phyloP scores from a whole-genome alignment of 2,113 vertebrate species.

The Nycticryphes semicollaris region DNA sequence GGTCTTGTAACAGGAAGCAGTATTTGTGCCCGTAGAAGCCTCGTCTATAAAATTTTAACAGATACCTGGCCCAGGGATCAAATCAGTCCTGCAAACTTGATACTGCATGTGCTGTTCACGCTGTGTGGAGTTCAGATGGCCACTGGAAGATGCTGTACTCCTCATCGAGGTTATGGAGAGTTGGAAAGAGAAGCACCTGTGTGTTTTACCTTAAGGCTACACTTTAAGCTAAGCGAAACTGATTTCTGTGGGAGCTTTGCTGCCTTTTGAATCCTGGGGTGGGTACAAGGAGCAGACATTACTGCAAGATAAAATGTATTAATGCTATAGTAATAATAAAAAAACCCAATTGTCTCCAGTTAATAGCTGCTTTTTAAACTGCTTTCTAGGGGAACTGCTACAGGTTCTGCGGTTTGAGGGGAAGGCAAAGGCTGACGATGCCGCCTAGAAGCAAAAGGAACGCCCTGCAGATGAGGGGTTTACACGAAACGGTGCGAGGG shows the following conservation, averaged over 20 bases:
- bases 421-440: background rate
- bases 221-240: background rate
- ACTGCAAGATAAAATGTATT: conserved; percentile 14
- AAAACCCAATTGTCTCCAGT: background rate
- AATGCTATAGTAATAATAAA: background rate
- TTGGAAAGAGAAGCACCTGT: background rate
- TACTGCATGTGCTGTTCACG: background rate
- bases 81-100: background rate
- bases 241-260: conserved; percentile 49
- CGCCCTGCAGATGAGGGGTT: background rate
- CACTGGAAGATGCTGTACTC: background rate
- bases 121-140: background rate
- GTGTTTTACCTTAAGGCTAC: background rate
- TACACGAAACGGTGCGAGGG: too few species aligned
- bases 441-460: rapidly evolving
- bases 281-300: background rate
- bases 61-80: background rate
- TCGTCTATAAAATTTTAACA: rapidly evolving
- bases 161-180: background rate
- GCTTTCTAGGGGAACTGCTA: background rate
- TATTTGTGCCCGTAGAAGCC: background rate
- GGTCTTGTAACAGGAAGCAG: background rate
- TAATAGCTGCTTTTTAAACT: background rate
- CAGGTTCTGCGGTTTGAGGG: rapidly evolving
- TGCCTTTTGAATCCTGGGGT: conserved; percentile 35